Conservation (phyloP, 2,113 vertebrate genomes). For the Irena cyanogastra region DNA sequence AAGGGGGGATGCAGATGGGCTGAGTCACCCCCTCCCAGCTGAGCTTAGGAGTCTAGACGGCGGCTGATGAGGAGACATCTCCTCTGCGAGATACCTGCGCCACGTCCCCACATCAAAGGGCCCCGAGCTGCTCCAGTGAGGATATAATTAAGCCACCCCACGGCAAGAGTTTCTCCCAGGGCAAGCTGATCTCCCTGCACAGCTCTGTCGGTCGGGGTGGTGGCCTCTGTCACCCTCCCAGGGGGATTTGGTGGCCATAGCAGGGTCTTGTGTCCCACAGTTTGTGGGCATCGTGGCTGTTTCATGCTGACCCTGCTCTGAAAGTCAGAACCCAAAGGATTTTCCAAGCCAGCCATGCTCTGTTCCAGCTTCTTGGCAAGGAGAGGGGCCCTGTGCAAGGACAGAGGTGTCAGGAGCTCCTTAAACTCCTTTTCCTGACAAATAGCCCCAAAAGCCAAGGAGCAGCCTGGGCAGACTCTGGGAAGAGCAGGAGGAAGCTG, state of each 20-base stretch:
- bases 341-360: accelerated
- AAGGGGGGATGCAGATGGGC: not conserved
- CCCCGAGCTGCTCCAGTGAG: not conserved
- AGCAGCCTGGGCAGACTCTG: not conserved
- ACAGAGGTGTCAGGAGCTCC: not conserved
- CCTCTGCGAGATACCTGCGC: not conserved
- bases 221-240: not conserved
- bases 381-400: not conserved
- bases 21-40: conserved; percentile 30
- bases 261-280: not conserved
- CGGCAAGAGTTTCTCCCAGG: not conserved
- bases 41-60: not conserved
- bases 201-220: not conserved
- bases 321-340: not conserved
- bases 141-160: conserved; percentile 22
- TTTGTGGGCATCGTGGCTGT: not conserved
- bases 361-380: not conserved
- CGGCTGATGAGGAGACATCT: not conserved
- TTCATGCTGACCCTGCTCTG: not conserved
- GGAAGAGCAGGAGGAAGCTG: not conserved
- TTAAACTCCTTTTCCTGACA: not conserved
- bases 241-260: accelerated
- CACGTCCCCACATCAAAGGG: conserved; percentile 55
- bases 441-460: not conserved
- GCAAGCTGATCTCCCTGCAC: not conserved